These are phyloP conservation scores for Flexamia atlantica DNA, from an alignment of 2,888 invertebrate genomes.

Conservation along the genomic window DNA sequence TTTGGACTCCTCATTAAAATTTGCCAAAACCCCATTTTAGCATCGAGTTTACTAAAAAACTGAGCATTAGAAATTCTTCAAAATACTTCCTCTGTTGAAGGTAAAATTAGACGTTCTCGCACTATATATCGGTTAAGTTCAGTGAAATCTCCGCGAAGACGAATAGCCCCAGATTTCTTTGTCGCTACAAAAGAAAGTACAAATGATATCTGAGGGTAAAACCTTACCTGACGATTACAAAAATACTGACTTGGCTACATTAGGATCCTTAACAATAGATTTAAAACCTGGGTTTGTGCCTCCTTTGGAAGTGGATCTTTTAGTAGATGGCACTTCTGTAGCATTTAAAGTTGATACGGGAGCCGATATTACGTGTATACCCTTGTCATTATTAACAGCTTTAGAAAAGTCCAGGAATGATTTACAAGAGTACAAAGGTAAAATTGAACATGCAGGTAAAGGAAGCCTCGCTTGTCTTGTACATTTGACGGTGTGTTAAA, in stretches of 20 bases:
- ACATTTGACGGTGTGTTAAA: background rate
- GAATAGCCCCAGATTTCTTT: too few species aligned
- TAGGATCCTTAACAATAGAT: background rate
- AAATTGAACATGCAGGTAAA: constrained; percentile 4
- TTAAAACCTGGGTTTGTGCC: background rate
- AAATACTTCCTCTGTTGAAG: too few species aligned
- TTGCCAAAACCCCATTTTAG: too few species aligned
- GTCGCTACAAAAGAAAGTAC: too few species aligned
- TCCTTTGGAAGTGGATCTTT: background rate
- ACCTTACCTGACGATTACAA: too few species aligned
- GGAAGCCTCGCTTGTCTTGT: background rate
- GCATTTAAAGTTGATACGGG: constrained; percentile 1
- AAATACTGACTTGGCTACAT: background rate
- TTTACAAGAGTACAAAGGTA: background rate
- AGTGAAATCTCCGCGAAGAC: too few species aligned
- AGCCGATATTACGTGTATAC: background rate
- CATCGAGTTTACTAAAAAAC: too few species aligned
- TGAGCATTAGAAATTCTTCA: too few species aligned
- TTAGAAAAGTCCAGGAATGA: background rate
- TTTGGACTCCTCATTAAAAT: too few species aligned
- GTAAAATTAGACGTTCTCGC: too few species aligned
- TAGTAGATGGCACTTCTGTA: background rate
- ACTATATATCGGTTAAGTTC: too few species aligned
- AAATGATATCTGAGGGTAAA: too few species aligned
- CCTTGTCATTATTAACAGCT: background rate